Evolutionary conservation across 2,113 vertebrate species (phyloP).

Genomic region (Lepisosteus osseus): DNA sequence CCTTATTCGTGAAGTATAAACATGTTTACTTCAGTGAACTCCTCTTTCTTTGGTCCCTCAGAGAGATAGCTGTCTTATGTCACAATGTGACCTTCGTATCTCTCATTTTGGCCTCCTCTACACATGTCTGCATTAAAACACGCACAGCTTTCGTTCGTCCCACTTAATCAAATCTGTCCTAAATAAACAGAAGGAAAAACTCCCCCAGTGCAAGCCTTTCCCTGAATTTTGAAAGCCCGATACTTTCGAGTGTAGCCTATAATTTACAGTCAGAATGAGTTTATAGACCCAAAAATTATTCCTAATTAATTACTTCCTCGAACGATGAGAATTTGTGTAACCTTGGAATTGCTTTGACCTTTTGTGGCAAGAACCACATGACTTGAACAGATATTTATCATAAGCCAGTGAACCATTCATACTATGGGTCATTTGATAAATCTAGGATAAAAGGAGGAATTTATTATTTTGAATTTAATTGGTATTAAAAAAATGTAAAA

Average conservation of each 20-base stretch:
- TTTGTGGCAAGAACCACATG: not conserved
- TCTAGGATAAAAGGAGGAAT: too few relatives aligned
- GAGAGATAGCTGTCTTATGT: conserved; percentile 44
- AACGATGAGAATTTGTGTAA: not conserved
- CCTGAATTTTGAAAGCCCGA: conserved; percentile 5
- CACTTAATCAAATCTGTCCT: not conserved
- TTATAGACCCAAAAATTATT: not conserved
- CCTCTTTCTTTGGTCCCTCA: not conserved
- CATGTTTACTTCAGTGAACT: not conserved
- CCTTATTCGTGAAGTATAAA: too few relatives aligned
- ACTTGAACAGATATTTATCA: conserved; percentile 18
- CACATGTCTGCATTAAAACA: conserved; percentile 16
- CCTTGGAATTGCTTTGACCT: conserved; percentile 10
- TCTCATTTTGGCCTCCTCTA: conserved; percentile 25
- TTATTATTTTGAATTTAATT: too few relatives aligned
- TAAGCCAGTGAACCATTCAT: not conserved
- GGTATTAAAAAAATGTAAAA: too few relatives aligned
- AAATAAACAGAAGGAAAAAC: conserved; percentile 12
- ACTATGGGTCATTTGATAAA: not conserved
- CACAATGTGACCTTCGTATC: conserved; percentile 18
- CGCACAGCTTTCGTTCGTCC: not conserved
- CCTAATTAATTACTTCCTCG: conserved; percentile 17
- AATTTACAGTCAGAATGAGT: not conserved
- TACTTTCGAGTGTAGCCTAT: not conserved
- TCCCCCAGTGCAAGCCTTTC: conserved; percentile 21